Evolutionary conservation across 2,113 vertebrate species (phyloP), one percentile per base, ranked within the genome.

Genomic region (Planiliza haematocheilus): DNA sequence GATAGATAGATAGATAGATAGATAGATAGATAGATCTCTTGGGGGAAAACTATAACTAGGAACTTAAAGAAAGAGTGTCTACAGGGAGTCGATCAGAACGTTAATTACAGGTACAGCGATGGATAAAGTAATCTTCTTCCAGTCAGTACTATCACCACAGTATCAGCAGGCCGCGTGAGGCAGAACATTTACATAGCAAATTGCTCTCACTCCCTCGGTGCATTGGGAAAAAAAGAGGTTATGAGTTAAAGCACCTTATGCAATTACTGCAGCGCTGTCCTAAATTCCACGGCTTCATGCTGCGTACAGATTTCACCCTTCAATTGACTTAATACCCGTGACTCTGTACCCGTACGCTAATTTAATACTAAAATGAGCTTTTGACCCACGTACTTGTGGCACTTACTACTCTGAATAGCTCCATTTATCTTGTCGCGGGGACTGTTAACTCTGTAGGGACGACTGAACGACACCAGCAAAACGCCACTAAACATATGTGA

Each of bases 281-380:
- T 75, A 63, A 86, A 79, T 86, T 81, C 70, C 74, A 68, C 36
- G 1, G 57, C 68, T 64, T 69, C 73, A 75, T 21, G 49, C 71
- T 56, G 69, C 59, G 82, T 74, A 57, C 60, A 80, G 78, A 87
- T 88, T 74, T 81, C 80, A 80, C 75, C 63, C 82, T 78, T 73
- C 77, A 82, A 55, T 76, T 87, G 70, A 83, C 79, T 83, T 81
- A 88, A 90, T 80, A 72, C 51, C 86, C 20, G 20, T 71, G 70
- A 81, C 79, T 85, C 56, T 65, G 73, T 45, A 74, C 70, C 77
- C 70, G 62, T 51, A 53, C 62, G 64, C 38, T 85, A 69, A 83
- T 86, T 86, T 81, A 86, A 86, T 81, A 63, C 39, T 53, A 66
- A 83, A 80, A 83, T 56, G 74, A 82, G 77, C 71, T 70, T 81